Evolutionary conservation across 2,113 vertebrate species (phyloP).

Genomic region (Porphyrio hochstetteri): DNA sequence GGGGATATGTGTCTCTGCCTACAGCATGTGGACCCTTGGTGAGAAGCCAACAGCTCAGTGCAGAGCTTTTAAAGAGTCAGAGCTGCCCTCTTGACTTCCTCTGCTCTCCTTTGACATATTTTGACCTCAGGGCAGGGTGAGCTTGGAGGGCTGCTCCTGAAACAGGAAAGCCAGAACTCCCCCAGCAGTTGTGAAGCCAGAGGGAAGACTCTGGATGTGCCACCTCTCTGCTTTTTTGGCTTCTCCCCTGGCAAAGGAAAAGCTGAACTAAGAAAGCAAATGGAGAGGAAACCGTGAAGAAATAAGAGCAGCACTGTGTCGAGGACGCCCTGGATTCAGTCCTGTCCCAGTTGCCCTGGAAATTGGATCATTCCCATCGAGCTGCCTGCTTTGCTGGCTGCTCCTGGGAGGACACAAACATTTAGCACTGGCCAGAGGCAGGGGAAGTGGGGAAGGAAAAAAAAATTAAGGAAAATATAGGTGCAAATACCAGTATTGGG

Average conservation of each 20-base stretch:
- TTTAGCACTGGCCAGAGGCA: neutral
- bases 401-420: neutral
- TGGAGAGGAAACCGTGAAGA: constrained; percentile 21
- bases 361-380: neutral
- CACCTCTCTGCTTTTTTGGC: constrained; percentile 35
- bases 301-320: constrained; percentile 46
- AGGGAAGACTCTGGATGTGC: neutral
- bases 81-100: neutral
- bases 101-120: neutral
- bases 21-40: neutral
- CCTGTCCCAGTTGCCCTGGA: constrained; percentile 26
- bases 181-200: neutral
- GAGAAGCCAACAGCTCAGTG: neutral
- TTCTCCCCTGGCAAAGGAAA: neutral
- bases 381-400: neutral
- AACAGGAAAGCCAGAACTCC: constrained; percentile 13
- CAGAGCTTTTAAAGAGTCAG: neutral
- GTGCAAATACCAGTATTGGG: neutral
- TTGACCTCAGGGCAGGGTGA: neutral
- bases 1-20: neutral
- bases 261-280: constrained; percentile 56
- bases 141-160: neutral
- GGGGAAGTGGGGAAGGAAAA: neutral
- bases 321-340: constrained; percentile 6
- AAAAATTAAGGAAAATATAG: neutral